These are phyloP conservation scores for Batillaria attramentaria DNA, from an alignment of 1,140 invertebrate species.

Conservation along the genomic window DNA sequence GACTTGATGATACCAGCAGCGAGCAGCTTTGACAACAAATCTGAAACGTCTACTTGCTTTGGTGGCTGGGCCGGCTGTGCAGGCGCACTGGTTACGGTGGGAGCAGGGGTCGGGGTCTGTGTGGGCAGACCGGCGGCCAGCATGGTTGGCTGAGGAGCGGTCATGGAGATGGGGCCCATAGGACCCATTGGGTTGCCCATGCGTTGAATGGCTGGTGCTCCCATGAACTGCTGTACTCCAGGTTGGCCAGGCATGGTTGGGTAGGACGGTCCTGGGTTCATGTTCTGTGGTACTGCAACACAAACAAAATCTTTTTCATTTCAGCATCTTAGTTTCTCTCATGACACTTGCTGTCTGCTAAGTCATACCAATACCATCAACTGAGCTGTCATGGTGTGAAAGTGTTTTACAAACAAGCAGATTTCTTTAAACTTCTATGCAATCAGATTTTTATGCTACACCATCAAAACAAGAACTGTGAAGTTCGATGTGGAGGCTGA, in stretches of 20 bases:
- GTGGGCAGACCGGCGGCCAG: neutral
- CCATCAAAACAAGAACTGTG: no score
- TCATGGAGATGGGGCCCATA: neutral
- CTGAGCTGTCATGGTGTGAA: no score
- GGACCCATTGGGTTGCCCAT: neutral
- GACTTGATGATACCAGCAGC: slow-evolving; percentile 83
- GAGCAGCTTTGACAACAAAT: slow-evolving; percentile 88
- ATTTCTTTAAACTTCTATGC: no score
- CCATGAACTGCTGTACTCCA: slow-evolving; percentile 9
- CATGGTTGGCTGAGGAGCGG: neutral
- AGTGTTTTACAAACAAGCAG: no score
- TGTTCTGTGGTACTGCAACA: neutral
- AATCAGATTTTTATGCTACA: no score
- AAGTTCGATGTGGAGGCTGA: no score
- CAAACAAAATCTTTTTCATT: neutral
- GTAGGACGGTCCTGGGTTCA: neutral
- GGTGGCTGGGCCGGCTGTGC: neutral
- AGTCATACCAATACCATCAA: no score
- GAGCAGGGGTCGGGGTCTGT: neutral
- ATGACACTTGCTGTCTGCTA: no score
- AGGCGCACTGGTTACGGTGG: neutral
- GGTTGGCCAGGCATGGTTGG: neutral
- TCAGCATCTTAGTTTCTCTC: no score
- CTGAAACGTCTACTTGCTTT: slow-evolving; percentile 55
- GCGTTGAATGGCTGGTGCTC: neutral